Base-by-base conservation (phyloP, 1,140 invertebrate genomes). In the Coelopa frigida region DNA sequence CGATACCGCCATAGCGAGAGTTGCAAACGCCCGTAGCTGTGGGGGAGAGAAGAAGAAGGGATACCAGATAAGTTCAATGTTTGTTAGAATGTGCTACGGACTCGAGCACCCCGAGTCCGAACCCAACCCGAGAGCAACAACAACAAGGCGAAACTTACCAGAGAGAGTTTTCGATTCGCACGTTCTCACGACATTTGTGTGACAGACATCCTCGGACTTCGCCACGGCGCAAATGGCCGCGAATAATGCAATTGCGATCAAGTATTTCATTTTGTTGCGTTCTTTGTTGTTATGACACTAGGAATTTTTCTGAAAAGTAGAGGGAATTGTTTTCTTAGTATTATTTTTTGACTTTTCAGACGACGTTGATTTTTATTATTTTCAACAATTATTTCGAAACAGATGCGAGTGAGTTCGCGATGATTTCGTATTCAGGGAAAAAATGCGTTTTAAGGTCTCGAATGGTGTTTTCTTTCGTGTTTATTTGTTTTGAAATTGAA, bases 1-100 rank as follows among this genome's bases (percentile, higher is more conserved):
- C 65, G 42, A 82, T 79, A 27, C 74, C 74, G 18, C 80, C 83
- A 64, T 79, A 87, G 20, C 76, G 73, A 1, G 85, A 77, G 65
- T 82, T 81, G 75, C 85, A 87, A 24, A 43, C 21, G 51, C n/a
- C 53, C 45, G 21, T 48, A 54, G 17, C 47, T 60, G 38, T 10
- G 4, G 14, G 29, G n/a, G 8, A 12, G 26, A 22, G 27, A 12
- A 46, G 6, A 36, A 36, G 38, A 41, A 33, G 6, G 21, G 14
- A 4, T 35, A 6, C 15, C 20, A 42, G 20, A 35, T 35, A 20
- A 33, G 14, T 33, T 43, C 20, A 44, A 33, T n/a, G 12, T 44
- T 44, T 32, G 26, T 41, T 35, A 41, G 56, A 54, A 58, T 54
- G n/a, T n/a, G n/a, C 52, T 59, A 45, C 41, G 50, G 45, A 61